These are phyloP conservation scores for Timema podura DNA, from an alignment of 2,888 invertebrate genomes.

Conservation along the genomic window DNA sequence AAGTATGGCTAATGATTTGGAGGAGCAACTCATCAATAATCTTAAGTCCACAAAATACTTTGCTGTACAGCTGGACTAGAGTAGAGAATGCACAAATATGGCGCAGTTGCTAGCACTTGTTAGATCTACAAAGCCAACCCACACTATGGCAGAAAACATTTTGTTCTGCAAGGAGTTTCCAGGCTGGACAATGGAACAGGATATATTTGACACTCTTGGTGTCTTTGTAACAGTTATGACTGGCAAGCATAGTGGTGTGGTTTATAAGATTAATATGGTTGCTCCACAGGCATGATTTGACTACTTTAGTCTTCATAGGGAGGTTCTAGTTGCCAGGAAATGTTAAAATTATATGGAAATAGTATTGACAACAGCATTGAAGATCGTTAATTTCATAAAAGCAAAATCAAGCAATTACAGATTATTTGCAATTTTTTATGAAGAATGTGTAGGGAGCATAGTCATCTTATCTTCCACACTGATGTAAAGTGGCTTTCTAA, in stretches of 20 bases:
- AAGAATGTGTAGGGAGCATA: background rate
- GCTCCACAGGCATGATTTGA: background rate
- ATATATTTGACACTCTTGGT: too few relatives aligned
- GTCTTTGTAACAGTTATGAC: background rate
- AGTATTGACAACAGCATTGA: background rate
- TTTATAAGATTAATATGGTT: background rate
- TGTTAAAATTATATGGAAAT: background rate
- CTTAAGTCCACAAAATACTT: too few relatives aligned
- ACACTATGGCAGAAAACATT: too few relatives aligned
- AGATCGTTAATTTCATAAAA: too few relatives aligned
- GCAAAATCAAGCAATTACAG: background rate
- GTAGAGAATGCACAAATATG: too few relatives aligned
- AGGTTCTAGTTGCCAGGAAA: background rate
- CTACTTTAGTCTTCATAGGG: constrained; percentile 11
- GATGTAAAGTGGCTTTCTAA: background rate
- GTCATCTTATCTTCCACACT: background rate
- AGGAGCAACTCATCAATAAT: too few relatives aligned
- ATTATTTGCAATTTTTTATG: constrained; percentile 5
- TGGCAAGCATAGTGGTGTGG: constrained; percentile 1
- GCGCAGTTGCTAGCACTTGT: too few relatives aligned
- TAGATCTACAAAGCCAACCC: too few relatives aligned
- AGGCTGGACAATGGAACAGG: too few relatives aligned
- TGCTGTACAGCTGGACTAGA: too few relatives aligned
- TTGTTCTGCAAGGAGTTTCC: too few relatives aligned
- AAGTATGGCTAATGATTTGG: too few relatives aligned